Base-by-base conservation (phyloP, 2,888 invertebrate genomes). In the Gerosis bhagava region DNA sequence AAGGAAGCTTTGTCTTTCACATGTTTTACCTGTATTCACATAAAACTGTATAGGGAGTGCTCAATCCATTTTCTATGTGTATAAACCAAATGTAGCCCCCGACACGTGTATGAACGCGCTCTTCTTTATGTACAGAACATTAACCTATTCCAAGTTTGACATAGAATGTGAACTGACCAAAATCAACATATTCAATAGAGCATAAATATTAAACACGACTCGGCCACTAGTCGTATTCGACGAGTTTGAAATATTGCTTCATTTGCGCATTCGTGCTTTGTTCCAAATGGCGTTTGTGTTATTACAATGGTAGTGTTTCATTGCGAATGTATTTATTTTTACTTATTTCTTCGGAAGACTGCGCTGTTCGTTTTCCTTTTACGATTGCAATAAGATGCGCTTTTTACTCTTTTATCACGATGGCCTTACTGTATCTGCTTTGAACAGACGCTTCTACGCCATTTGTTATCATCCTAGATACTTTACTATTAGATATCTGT, bases 171-270 rank as follows among this genome's bases (percentile, higher is more conserved):
- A 31, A 25, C 31, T 25, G 12, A 17, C 13, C 28, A n/a, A 7
- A 24, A 44, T 44, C 29, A 37, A 28, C 44, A 44, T 44, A 37
- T 44, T 44, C 36, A 44, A 24, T n/a, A 28, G 36, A 5, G 29
- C 36, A 41, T 41, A 25, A 19, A 44, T 29, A 12, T 24, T 16
- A 37, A 29, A 36, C 21, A 29, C 24, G 22, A 36, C 5, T 19
- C 37, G 36, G 24, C 24, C 12, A 11, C 19, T 10, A 34, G 11
- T 35, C n/a, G 43, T n/a, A n/a, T n/a, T n/a, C n/a, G n/a, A 10
- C 19, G 8, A 19, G 28, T 21, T 29, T 44, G 31, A 36, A 24
- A 44, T 29, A 29, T 44, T 29, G 36, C 22, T 44, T 44, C 36
- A 29, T 44, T 44, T 44, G 29, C 22, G 12, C 41, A 22, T 41